These are phyloP conservation scores for Danionella dracula DNA, from an alignment of 2,797 vertebrate species.

Conservation along the genomic window DNA sequence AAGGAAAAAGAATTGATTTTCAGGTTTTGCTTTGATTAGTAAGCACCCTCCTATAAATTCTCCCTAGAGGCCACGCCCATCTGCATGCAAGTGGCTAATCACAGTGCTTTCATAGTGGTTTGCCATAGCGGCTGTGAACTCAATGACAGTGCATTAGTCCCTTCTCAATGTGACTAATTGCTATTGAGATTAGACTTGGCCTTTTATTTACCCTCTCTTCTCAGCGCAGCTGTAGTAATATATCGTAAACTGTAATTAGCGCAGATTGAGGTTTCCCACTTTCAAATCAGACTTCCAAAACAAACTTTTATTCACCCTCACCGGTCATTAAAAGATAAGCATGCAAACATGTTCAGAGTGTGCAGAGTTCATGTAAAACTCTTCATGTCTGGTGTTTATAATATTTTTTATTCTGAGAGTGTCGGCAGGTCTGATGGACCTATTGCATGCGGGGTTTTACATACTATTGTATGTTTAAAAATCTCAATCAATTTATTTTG, in stretches of 20 bases:
- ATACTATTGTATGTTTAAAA: no score
- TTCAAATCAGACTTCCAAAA: neutral
- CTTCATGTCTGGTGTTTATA: no score
- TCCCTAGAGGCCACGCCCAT: neutral
- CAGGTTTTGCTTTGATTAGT: neutral
- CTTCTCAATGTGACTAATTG: conserved; percentile 26
- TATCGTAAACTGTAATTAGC: conserved; percentile 13
- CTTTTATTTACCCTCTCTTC: conserved; percentile 7
- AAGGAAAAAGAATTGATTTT: neutral
- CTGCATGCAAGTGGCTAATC: neutral
- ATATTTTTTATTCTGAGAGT: no score
- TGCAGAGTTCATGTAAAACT: no score
- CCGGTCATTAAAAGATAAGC: neutral
- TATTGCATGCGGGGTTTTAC: no score
- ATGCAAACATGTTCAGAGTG: no score
- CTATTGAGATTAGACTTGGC: neutral
- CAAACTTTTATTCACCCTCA: neutral
- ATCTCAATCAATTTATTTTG: no score
- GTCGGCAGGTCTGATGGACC: no score
- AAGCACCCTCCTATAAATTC: neutral
- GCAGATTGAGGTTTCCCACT: neutral
- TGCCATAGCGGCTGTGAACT: neutral
- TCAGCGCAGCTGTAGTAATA: conserved; percentile 3
- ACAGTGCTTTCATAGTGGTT: neutral
- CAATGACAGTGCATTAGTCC: conserved; percentile 17